Conservation (phyloP, 1,140 invertebrate genomes). For the Bemisia tabaci region DNA sequence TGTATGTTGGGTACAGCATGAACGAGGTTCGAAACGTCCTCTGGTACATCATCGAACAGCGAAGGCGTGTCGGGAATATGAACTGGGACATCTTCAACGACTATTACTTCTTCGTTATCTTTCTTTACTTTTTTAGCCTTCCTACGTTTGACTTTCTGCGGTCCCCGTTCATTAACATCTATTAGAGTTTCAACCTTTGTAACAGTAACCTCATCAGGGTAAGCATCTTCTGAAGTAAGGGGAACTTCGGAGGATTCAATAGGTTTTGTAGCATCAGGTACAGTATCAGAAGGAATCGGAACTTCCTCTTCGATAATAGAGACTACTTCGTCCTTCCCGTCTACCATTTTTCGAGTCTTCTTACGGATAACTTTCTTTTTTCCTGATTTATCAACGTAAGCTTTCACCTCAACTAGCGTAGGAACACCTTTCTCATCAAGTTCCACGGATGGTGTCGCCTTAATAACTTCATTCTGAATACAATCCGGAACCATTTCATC, state of each 20-base stretch:
- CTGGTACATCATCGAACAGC: not conserved
- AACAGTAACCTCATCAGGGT: not conserved
- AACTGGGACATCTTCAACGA: conserved; percentile 30
- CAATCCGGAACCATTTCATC: not conserved
- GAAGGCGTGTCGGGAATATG: not conserved
- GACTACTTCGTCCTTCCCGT: not conserved
- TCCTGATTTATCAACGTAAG: not conserved
- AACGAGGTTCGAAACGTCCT: not conserved
- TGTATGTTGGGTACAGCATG: not conserved
- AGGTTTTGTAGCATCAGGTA: conserved; percentile 12
- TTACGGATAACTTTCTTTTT: not conserved
- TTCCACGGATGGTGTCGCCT: not conserved
- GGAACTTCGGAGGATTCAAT: conserved; percentile 23
- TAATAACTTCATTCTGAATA: not conserved
- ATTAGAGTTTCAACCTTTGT: conserved; percentile 1
- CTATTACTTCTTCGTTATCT: conserved; percentile 27
- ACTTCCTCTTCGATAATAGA: conserved; percentile 18
- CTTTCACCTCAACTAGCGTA: conserved; percentile 2
- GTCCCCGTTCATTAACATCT: not conserved
- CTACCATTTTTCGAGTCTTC: not conserved
- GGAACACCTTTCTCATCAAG: conserved; percentile 15
- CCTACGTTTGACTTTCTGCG: conserved; percentile 5
- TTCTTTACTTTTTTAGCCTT: conserved; percentile 18
- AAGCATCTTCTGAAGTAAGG: not conserved
- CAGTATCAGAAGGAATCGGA: conserved; percentile 13